A percentile compares a stretch with the other conserved stretches of the same genome.
Conservation (phyloP, 2,888 invertebrate genomes). For the Hypomecis punctinalis region DNA sequence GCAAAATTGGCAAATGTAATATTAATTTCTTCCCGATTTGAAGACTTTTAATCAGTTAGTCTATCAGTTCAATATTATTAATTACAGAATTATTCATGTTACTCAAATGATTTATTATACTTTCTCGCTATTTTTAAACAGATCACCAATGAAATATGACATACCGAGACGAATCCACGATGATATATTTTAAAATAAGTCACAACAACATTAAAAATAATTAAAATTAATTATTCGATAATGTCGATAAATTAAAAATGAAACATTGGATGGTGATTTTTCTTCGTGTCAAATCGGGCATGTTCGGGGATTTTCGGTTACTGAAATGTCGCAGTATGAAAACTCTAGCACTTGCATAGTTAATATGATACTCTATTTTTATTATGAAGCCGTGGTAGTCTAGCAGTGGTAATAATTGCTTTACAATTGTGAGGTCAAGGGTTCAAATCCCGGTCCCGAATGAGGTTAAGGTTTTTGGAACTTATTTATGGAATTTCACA, state of each 20-base stretch:
- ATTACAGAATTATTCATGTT: constrained; percentile 3
- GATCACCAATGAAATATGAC: constrained; percentile 17
- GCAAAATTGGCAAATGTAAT: too few relatives aligned
- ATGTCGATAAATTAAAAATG: constrained; percentile 60
- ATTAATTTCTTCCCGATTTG: background rate
- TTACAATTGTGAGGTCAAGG: too few relatives aligned
- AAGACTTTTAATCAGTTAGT: background rate
- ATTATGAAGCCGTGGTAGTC: too few relatives aligned
- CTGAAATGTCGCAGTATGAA: constrained; percentile 20
- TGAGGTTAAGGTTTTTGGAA: too few relatives aligned
- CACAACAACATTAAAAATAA: constrained; percentile 59
- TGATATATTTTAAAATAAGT: constrained; percentile 44
- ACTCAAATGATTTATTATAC: constrained; percentile 8
- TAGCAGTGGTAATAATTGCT: too few relatives aligned
- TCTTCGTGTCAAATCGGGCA: constrained; percentile 50
- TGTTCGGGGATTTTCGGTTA: constrained; percentile 46
- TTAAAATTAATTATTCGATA: constrained; percentile 63
- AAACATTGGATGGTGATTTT: constrained; percentile 53
- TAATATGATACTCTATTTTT: background rate
- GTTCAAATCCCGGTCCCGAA: too few relatives aligned
- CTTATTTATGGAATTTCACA: too few relatives aligned
- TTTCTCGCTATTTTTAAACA: constrained; percentile 22
- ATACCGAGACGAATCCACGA: constrained; percentile 34
- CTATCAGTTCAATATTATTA: background rate
- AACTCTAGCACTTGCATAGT: background rate